Percentiles rank a stretch among this genome's conserved stretches.
phyloP scores from a whole-genome alignment of 2,113 vertebrate genomes.

The Aramus guarauna region DNA sequence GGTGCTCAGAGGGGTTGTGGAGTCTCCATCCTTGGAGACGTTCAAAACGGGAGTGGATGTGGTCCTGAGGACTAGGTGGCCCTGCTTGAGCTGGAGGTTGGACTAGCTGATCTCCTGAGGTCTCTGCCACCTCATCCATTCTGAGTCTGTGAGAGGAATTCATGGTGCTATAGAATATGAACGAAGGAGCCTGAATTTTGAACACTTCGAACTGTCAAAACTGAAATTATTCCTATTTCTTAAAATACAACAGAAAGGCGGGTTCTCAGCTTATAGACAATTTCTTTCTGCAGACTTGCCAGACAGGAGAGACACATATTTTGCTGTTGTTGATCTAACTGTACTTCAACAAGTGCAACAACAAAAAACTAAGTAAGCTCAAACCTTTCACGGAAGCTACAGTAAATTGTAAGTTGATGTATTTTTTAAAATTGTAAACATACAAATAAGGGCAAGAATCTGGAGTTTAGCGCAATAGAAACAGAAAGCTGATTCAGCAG shows the following conservation, averaged over 20 bases:
- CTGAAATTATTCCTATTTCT: slow-evolving; percentile 1
- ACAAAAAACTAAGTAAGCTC: not conserved
- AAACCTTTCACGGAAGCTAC: not conserved
- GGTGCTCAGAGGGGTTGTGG: not conserved
- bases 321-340: not conserved
- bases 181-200: not conserved
- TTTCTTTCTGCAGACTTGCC: slow-evolving; percentile 2
- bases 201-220: not conserved
- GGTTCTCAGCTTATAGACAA: not conserved
- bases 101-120: not conserved
- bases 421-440: not conserved
- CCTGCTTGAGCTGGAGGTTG: not conserved
- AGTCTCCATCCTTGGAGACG: too few relatives aligned
- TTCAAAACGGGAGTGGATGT: accelerated
- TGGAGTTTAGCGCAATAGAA: not conserved
- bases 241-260: not conserved
- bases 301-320: not conserved
- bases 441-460: not conserved
- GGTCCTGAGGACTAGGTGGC: not conserved
- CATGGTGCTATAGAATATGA: accelerated
- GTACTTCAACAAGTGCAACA: not conserved
- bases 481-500: slow-evolving; percentile 61
- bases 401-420: not conserved
- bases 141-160: not conserved
- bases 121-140: not conserved